A percentile compares a stretch with the other conserved stretches of the same genome.
Conservation (phyloP, 2,113 vertebrate genomes). For the Carlito syrichta region DNA sequence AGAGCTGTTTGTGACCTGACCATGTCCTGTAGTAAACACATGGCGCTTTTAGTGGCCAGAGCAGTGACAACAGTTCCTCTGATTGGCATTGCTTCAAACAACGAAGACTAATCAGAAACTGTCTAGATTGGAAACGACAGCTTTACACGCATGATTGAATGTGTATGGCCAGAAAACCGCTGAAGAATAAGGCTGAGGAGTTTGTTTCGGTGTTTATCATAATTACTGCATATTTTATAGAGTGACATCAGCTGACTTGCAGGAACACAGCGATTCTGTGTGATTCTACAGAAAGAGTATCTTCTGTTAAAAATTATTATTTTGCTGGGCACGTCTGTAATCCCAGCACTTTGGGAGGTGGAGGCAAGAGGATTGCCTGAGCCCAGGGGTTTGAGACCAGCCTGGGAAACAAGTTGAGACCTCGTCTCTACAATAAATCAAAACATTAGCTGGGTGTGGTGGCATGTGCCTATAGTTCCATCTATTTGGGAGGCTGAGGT, state of each 20-base stretch:
- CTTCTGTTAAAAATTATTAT: conserved; percentile 74
- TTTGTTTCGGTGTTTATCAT: conserved; percentile 68
- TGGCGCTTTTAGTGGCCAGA: conserved; percentile 78
- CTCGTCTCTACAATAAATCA: too few relatives aligned
- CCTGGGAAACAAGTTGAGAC: too few relatives aligned
- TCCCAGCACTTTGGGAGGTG: too few relatives aligned
- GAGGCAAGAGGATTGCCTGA: too few relatives aligned
- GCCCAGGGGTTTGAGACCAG: too few relatives aligned
- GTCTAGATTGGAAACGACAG: conserved; percentile 78
- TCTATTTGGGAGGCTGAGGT: too few relatives aligned
- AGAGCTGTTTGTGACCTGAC: conserved; percentile 53
- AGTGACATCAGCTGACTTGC: conserved; percentile 51
- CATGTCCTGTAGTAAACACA: conserved; percentile 70
- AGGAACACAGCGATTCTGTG: conserved; percentile 61
- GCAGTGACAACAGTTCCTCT: conserved; percentile 72
- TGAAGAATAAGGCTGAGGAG: conserved; percentile 77
- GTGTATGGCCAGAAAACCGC: conserved; percentile 71
- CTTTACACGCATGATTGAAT: conserved; percentile 77
- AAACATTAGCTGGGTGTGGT: too few relatives aligned
- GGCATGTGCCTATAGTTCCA: too few relatives aligned
- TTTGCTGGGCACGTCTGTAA: too few relatives aligned
- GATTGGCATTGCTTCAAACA: conserved; percentile 77
- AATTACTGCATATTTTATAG: conserved; percentile 75
- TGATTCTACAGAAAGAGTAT: conserved; percentile 62
- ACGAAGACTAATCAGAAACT: conserved; percentile 76